Evolutionary conservation across 2,797 vertebrate genomes (phyloP), one percentile per base, ranked within the genome.

Genomic region (Pipistrellus nathusii): DNA sequence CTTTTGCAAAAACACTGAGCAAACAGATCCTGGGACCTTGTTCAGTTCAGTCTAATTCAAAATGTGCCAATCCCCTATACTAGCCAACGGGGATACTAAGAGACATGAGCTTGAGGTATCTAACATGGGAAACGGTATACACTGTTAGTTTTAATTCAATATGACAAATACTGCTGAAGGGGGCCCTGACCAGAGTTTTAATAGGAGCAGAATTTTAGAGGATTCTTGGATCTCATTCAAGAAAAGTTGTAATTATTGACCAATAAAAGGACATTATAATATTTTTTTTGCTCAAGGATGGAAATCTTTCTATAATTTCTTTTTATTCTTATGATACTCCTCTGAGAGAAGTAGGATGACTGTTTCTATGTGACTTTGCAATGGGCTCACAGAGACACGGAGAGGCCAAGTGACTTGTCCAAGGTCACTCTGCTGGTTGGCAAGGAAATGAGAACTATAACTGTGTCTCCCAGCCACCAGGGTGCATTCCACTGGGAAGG

Each of bases 1-100:
- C 27, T n/a, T 95, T 90, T 86, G 71, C 9, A 27, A 86, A 88
- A 96, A 62, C 18, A 94, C 73, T 71, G 32, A 69, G 30, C 83
- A 88, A 88, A 51, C n/a, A n/a, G 32, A 27, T 72, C 35, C 44
- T 82, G 46, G n/a, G 71, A 41, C 0, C 66, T 90, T 48, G 20
- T 35, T 68, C 38, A 68, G 6, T 41, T 96, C 51, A 51, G 12
- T 35, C 2, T 18, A 41, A 69, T 80, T 90, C 78, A 51, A 14
- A 12, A 48, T 44, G 53, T 46, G 41, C 83, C 86, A 51, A 81
- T 32, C 44, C 53, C 20, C 38, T 59, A 4, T 30, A 25, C 27
- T 30, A 80, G 35, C 3, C 53, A 68, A 11, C 46, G 46, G 35
- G 53, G 41, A 53, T 66, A 35, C 13, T 81, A 23, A 88, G 72